phyloP scores from a whole-genome alignment of 2,888 invertebrate species.

The Microctonus aethiopoides region DNA sequence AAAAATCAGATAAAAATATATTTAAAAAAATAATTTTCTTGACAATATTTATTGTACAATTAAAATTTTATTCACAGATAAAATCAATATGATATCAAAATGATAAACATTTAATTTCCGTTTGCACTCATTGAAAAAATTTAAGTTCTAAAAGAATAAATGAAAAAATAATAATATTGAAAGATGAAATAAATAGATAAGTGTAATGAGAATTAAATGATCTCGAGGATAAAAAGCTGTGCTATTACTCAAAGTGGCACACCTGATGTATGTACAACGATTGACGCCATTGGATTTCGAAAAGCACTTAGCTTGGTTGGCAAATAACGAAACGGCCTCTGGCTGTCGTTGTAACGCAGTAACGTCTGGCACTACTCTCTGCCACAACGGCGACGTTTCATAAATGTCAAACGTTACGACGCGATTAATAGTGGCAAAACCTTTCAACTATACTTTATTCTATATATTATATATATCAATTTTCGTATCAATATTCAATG shows the following conservation, averaged over 20 bases:
- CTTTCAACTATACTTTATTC: slow-evolving; percentile 8
- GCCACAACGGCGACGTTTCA: slow-evolving; percentile 37
- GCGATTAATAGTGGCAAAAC: slow-evolving; percentile 3
- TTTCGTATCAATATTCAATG: too few relatives aligned
- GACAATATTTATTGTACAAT: not conserved
- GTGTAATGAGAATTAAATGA: not conserved
- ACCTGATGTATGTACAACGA: not conserved
- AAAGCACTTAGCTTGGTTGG: slow-evolving; percentile 1
- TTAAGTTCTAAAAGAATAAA: not conserved
- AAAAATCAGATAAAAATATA: not conserved
- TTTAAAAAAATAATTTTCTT: not conserved
- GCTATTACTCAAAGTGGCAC: not conserved
- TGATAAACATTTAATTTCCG: not conserved
- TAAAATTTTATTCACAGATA: not conserved
- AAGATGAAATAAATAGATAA: too few relatives aligned
- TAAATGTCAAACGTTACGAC: slow-evolving; percentile 39
- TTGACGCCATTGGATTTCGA: slow-evolving; percentile 19
- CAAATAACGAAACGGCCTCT: not conserved
- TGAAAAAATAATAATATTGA: too few relatives aligned
- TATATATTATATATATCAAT: too few relatives aligned
- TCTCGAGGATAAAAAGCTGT: not conserved
- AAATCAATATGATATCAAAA: not conserved
- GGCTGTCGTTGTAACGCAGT: slow-evolving; percentile 22
- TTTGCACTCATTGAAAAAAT: not conserved
- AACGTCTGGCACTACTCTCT: slow-evolving; percentile 14